Percentiles rank a stretch among this genome's conserved stretches.
These are phyloP conservation scores for Melanotaenia boesemani DNA, from an alignment of 2,797 vertebrate genomes.

Conservation along the genomic window DNA sequence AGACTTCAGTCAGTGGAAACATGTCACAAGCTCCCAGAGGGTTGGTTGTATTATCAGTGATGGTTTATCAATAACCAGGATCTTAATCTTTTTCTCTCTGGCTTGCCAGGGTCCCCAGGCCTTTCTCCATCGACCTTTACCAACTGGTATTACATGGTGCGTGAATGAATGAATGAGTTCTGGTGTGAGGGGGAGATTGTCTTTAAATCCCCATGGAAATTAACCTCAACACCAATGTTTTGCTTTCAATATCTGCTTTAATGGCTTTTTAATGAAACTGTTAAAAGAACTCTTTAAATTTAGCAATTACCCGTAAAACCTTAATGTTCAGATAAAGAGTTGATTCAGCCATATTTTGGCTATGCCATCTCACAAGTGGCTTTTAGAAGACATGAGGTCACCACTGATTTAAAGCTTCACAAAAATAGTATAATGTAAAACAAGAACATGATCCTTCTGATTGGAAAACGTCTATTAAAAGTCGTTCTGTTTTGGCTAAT, in stretches of 20 bases:
- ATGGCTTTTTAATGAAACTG: constrained; percentile 77
- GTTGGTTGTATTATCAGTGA: constrained; percentile 74
- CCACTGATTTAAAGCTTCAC: constrained; percentile 30
- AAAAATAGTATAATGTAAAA: constrained; percentile 25
- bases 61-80: constrained; percentile 77
- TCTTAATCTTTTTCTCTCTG: constrained; percentile 73
- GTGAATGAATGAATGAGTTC: constrained; percentile 76
- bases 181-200: constrained; percentile 69
- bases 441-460: constrained; percentile 32
- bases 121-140: constrained; percentile 78
- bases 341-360: constrained; percentile 28
- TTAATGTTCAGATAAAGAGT: constrained; percentile 63
- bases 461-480: constrained; percentile 11
- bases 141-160: constrained; percentile 62
- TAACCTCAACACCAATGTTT: constrained; percentile 75
- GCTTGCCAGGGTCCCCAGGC: constrained; percentile 40
- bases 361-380: constrained; percentile 7
- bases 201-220: constrained; percentile 82
- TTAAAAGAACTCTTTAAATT: constrained; percentile 70
- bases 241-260: constrained; percentile 64
- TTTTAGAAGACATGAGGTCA: constrained; percentile 37
- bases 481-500: constrained; percentile 20
- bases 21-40: constrained; percentile 67
- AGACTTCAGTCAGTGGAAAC: constrained; percentile 63
- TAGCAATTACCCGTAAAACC: constrained; percentile 73